A percentile compares a stretch with the other conserved stretches of the same genome.
These are phyloP conservation scores for Drosophila kepulauana DNA, from an alignment of 1,140 invertebrate genomes.

Conservation along the genomic window DNA sequence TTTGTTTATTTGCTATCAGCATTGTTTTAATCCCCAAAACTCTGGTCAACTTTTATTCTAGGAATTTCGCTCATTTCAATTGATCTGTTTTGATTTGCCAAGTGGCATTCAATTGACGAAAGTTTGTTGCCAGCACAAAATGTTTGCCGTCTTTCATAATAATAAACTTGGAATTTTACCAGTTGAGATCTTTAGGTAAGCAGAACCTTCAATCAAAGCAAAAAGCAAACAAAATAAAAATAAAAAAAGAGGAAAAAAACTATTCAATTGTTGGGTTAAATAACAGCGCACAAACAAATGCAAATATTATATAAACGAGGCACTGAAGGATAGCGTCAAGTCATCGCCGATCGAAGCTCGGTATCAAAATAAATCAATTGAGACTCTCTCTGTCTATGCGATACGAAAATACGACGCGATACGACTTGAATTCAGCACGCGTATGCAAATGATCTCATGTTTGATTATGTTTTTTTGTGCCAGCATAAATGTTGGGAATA, in stretches of 20 bases:
- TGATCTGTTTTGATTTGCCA: conserved; percentile 18
- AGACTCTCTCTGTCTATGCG: conserved; percentile 15
- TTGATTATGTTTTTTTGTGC: conserved; percentile 33
- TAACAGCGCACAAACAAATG: conserved; percentile 8
- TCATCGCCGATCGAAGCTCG: conserved; percentile 12
- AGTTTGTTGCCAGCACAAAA: background rate
- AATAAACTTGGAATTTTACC: background rate
- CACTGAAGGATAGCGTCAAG: conserved; percentile 23
- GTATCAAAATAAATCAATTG: conserved; percentile 63
- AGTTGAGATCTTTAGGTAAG: background rate
- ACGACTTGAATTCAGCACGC: conserved; percentile 29
- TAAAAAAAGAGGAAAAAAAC: background rate
- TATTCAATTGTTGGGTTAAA: background rate
- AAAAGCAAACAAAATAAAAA: background rate
- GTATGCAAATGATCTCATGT: conserved; percentile 73
- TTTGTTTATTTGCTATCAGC: background rate
- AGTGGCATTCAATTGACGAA: background rate
- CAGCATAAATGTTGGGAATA: conserved; percentile 74
- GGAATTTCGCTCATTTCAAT: background rate
- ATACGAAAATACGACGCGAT: conserved; percentile 28
- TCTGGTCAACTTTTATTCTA: background rate
- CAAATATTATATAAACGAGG: conserved; percentile 34
- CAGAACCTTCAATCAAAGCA: conserved; percentile 4
- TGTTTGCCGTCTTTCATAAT: background rate
- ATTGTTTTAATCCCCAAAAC: background rate